phyloP scores from a whole-genome alignment of 2,113 vertebrate genomes.

The Lepus europaeus region DNA sequence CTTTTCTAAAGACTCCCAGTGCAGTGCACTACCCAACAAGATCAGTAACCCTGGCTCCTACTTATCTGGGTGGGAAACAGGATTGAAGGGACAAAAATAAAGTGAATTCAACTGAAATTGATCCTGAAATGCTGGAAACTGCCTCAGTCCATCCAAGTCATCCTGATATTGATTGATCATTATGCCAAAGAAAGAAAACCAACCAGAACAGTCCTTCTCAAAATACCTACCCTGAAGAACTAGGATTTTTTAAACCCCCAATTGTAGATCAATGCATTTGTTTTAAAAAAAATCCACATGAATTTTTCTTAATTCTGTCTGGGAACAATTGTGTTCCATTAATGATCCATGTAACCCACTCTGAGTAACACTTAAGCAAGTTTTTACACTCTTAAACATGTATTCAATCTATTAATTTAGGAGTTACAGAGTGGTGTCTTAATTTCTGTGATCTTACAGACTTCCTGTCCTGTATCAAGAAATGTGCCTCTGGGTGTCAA shows the following conservation, averaged over 20 bases:
- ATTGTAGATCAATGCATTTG: not conserved
- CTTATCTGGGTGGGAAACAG: not conserved
- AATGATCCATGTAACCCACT: not conserved
- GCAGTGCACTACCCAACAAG: not conserved
- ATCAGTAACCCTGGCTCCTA: not conserved
- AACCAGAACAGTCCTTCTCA: not conserved
- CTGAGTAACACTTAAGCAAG: not conserved
- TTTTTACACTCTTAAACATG: not conserved
- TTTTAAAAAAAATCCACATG: not conserved
- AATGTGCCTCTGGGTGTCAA: not conserved
- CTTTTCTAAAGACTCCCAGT: not conserved
- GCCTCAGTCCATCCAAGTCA: not conserved
- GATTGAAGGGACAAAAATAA: not conserved
- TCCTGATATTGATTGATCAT: not conserved
- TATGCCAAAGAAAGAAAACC: not conserved
- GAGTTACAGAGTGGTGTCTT: not conserved
- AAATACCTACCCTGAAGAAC: not conserved
- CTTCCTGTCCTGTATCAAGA: not conserved
- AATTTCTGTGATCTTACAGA: not conserved
- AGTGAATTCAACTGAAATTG: not conserved
- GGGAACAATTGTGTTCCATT: not conserved
- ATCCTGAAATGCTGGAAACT: not conserved
- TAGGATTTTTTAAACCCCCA: not conserved
- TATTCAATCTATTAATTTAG: not conserved
- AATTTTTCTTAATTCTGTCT: constrained; percentile 6